A percentile compares a stretch with the other conserved stretches of the same genome.
Conservation (phyloP, 2,797 vertebrate genomes). For the Momotus momota region DNA sequence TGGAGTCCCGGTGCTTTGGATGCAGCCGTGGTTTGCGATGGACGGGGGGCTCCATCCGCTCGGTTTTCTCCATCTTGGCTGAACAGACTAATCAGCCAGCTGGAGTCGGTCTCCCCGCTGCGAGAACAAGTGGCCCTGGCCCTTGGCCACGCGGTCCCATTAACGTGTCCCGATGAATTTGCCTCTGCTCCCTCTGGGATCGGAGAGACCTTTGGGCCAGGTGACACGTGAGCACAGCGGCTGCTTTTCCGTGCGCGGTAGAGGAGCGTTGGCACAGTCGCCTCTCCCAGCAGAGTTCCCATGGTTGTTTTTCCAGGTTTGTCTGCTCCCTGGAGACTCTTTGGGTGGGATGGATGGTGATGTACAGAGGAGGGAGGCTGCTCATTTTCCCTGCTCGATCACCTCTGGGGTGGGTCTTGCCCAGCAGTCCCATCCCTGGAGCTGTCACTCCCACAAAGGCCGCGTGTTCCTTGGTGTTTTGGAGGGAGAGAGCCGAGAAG, state of each 20-base stretch:
- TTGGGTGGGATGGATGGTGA: not conserved
- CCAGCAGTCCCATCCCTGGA: not conserved
- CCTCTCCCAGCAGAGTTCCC: not conserved
- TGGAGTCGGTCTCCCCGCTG: not conserved
- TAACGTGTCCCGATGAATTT: not conserved
- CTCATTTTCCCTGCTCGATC: not conserved
- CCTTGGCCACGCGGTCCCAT: not conserved
- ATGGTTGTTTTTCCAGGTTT: not conserved
- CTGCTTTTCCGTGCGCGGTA: not conserved
- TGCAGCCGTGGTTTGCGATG: fast-evolving
- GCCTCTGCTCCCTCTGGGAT: not conserved
- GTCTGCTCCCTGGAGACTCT: not conserved
- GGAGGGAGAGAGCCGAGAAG: not conserved
- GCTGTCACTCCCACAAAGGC: not conserved
- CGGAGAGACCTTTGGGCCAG: not conserved
- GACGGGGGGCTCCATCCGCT: not conserved
- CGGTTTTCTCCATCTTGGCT: not conserved
- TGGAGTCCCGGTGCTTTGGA: not conserved
- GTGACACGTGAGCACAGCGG: not conserved
- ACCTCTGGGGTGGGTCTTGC: not conserved
- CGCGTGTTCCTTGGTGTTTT: fast-evolving
- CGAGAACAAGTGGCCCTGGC: not conserved
- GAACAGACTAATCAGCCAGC: not conserved
- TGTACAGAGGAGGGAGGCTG: not conserved
- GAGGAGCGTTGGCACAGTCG: not conserved